phyloP scores from a whole-genome alignment of 2,888 invertebrate genomes.

The Papilio gigon region DNA sequence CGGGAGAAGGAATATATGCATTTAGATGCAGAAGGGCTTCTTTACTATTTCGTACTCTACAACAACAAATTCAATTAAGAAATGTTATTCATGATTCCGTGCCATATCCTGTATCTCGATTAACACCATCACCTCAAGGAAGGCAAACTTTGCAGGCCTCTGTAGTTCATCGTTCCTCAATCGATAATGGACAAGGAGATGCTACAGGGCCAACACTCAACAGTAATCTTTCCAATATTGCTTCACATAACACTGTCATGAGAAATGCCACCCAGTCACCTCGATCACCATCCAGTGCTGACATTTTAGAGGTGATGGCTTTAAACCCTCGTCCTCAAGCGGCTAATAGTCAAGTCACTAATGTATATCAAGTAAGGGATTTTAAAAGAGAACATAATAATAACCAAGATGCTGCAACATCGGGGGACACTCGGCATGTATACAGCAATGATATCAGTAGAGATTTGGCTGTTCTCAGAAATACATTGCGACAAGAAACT shows the following conservation, averaged over 20 bases:
- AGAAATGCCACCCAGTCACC: conserved; percentile 65
- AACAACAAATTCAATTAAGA: conserved; percentile 90
- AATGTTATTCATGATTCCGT: conserved; percentile 73
- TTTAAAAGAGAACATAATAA: conserved; percentile 81
- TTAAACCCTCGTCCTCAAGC: conserved; percentile 71
- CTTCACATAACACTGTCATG: conserved; percentile 52
- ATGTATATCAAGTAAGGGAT: conserved; percentile 81
- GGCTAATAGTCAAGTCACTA: conserved; percentile 72
- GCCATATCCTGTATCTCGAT: conserved; percentile 66
- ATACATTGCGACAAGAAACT: conserved; percentile 65
- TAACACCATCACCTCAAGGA: conserved; percentile 68
- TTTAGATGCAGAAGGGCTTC: conserved; percentile 95
- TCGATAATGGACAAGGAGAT: conserved; percentile 72
- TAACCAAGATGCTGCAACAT: conserved; percentile 64
- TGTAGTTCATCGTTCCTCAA: conserved; percentile 73
- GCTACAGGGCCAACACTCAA: conserved; percentile 52
- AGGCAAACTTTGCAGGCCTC: conserved; percentile 73
- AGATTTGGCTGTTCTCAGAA: conserved; percentile 73
- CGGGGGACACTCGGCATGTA: conserved; percentile 61
- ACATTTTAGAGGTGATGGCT: conserved; percentile 81
- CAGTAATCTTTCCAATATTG: conserved; percentile 58
- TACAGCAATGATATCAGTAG: conserved; percentile 75
- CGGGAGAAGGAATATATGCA: conserved; percentile 97
- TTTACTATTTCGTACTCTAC: conserved; percentile 92
- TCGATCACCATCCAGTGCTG: conserved; percentile 80